These are phyloP conservation scores for Mizuhopecten yessoensis DNA, from an alignment of 1,140 invertebrate genomes.

Conservation along the genomic window DNA sequence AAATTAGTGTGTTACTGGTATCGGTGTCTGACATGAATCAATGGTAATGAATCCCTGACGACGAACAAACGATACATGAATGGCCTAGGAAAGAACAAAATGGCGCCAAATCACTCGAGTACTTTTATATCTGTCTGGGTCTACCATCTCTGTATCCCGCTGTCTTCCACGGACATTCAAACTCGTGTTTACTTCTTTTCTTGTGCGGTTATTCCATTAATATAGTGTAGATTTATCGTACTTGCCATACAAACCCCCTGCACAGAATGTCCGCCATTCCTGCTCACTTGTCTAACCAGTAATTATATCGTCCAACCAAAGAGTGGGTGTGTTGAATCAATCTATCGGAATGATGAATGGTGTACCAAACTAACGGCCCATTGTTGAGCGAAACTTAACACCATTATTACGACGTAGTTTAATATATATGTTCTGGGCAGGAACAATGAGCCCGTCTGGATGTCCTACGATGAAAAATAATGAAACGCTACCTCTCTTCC, in stretches of 20 bases:
- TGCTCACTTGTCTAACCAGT: constrained; percentile 37
- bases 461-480: constrained; percentile 34
- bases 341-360: constrained; percentile 33
- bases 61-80: not conserved
- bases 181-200: not conserved
- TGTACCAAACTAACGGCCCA: not conserved
- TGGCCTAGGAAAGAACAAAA: not conserved
- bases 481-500: not conserved
- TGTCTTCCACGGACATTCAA: not conserved
- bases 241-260: constrained; percentile 12
- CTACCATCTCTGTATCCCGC: not conserved
- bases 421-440: constrained; percentile 33
- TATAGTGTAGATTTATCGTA: not conserved
- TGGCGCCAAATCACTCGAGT: not conserved
- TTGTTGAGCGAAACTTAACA: constrained; percentile 38
- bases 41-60: not conserved
- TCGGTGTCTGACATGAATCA: not conserved
- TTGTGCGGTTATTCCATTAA: constrained; percentile 12
- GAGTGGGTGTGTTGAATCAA: constrained; percentile 14
- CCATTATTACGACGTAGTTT: constrained; percentile 33
- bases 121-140: constrained; percentile 34
- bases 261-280: not conserved
- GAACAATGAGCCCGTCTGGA: constrained; percentile 21
- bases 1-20: constrained; percentile 27
- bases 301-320: constrained; percentile 5